Percentiles rank a stretch among this genome's conserved stretches.
These are phyloP conservation scores for Centropus unirufus DNA, from an alignment of 2,113 vertebrate genomes.

Conservation along the genomic window DNA sequence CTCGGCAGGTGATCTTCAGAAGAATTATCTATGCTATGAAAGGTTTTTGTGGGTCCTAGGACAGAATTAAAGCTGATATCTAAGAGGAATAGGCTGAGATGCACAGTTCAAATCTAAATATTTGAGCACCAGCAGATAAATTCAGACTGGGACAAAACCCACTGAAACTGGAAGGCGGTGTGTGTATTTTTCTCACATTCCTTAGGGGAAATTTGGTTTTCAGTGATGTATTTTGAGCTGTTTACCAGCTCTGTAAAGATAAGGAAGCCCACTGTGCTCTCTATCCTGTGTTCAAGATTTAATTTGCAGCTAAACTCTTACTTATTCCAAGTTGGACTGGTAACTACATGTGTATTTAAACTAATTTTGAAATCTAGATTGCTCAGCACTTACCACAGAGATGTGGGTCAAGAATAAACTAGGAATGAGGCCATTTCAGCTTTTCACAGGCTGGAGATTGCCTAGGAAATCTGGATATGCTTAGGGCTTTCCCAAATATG, in stretches of 20 bases:
- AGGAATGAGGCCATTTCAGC: neutral
- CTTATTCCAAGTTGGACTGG: neutral
- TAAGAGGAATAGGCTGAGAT: neutral
- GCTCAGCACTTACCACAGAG: neutral
- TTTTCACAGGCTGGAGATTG: neutral
- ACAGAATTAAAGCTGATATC: neutral
- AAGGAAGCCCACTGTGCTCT: neutral
- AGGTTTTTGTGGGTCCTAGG: neutral
- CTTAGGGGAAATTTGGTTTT: neutral
- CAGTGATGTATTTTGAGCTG: neutral
- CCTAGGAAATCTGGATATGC: neutral
- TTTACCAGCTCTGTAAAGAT: neutral
- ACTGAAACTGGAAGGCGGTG: neutral
- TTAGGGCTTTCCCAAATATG: neutral
- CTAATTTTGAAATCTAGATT: neutral
- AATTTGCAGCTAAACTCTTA: slow-evolving; percentile 1
- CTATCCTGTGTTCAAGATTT: neutral
- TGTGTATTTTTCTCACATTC: neutral
- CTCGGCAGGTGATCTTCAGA: neutral
- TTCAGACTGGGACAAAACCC: neutral
- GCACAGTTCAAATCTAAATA: too few species aligned
- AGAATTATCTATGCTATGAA: neutral
- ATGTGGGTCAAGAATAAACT: neutral
- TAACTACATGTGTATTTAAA: neutral
- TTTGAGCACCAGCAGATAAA: neutral